Percentiles rank a stretch among this genome's conserved stretches.
phyloP scores from a whole-genome alignment of 92 coral and sea anemone species.

The Umimayanthus chanpuru region DNA sequence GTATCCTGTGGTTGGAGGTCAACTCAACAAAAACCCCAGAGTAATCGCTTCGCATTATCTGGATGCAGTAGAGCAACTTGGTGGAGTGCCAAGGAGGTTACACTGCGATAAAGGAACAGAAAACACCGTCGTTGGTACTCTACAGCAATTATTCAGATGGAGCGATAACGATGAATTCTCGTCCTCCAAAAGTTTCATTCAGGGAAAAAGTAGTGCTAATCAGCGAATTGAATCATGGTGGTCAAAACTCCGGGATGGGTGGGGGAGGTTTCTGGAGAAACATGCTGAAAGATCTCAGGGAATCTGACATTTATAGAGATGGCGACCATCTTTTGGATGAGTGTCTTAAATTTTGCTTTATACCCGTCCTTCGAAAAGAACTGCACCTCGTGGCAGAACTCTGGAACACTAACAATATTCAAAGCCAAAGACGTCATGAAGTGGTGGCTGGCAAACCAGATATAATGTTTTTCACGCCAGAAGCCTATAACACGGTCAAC shows the following conservation, averaged over 20 bases:
- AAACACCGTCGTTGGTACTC: constrained; percentile 44
- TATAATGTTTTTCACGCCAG: constrained; percentile 58
- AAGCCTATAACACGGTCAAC: constrained; percentile 40
- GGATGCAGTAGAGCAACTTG: constrained; percentile 58
- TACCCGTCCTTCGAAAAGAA: constrained; percentile 46
- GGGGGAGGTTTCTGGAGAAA: constrained; percentile 66
- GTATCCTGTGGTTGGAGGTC: constrained; percentile 73
- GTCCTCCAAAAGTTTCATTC: constrained; percentile 50
- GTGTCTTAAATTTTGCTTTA: constrained; percentile 41
- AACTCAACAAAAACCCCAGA: constrained; percentile 57
- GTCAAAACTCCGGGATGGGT: constrained; percentile 60
- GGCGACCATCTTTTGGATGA: constrained; percentile 42
- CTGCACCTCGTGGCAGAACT: constrained; percentile 63
- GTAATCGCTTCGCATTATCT: constrained; percentile 53
- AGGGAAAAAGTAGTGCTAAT: constrained; percentile 59
- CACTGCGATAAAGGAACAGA: constrained; percentile 65
- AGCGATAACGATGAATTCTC: constrained; percentile 44
- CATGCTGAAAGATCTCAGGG: constrained; percentile 59
- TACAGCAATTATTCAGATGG: constrained; percentile 53
- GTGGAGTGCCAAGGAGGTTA: constrained; percentile 62
- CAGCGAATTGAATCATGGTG: constrained; percentile 68
- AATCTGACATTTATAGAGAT: constrained; percentile 46
- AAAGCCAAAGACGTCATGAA: constrained; percentile 58
- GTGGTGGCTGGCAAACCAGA: constrained; percentile 69
- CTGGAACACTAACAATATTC: constrained; percentile 69